Evolutionary conservation across 2,113 vertebrate genomes (phyloP).

Genomic region (Eulemur macaco): DNA sequence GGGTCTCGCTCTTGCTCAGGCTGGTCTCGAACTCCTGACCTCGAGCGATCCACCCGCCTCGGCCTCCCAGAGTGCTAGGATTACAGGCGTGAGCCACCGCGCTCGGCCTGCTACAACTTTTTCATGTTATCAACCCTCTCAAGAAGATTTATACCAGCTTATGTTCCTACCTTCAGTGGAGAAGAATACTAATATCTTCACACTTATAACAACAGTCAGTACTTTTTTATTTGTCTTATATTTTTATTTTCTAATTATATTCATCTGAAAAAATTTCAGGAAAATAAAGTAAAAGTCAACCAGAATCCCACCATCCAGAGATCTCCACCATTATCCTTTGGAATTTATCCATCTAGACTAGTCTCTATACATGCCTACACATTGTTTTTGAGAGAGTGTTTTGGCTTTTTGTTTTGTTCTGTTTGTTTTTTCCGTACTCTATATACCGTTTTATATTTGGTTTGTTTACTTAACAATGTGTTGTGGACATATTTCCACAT

Average conservation of each 20-base stretch:
- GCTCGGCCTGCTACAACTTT: not conserved
- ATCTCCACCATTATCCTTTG: not conserved
- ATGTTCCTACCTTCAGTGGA: not conserved
- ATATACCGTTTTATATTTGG: not conserved
- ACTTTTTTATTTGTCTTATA: not conserved
- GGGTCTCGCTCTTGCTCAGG: too few species aligned
- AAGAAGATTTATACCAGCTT: not conserved
- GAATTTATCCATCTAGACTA: not conserved
- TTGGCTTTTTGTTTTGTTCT: not conserved
- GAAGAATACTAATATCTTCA: not conserved
- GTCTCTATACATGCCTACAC: not conserved
- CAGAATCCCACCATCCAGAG: not conserved
- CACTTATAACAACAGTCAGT: not conserved
- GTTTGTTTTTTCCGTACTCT: not conserved
- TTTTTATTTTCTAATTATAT: not conserved
- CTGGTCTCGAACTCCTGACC: too few species aligned
- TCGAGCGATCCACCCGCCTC: too few species aligned
- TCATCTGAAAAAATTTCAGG: not conserved
- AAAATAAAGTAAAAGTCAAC: not conserved
- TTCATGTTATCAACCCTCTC: not conserved
- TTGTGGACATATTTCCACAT: not conserved
- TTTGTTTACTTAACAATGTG: not conserved
- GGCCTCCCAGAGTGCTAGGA: too few species aligned
- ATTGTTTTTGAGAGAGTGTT: not conserved
- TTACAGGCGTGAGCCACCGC: too few species aligned